Base-by-base conservation (phyloP, 2,888 invertebrate species). In the Brachypterus glaber region DNA sequence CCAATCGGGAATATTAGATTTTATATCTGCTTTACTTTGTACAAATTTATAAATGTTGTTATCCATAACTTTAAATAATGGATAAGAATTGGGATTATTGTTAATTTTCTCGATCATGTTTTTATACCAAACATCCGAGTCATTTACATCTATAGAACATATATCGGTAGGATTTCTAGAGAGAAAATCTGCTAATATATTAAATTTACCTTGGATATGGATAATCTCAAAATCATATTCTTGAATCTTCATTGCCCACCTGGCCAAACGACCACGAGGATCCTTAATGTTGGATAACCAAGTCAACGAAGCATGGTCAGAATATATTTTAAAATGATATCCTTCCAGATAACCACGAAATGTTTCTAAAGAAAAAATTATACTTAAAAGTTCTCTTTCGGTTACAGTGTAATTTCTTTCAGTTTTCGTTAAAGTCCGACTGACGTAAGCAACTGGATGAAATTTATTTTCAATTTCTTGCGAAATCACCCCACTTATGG, bases 401-500 rank as follows among this genome's bases (percentile, higher is more conserved):
- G 45, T 38, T 2, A 47, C 45, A 1, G 37, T 31, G 25, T 47
- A 51, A 17, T 49, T 50, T 37, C 33, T 29, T 25, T 52, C 49
- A 2, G 42, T 40, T 35, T 50, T 45, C n/a, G 45, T 33, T 3
- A 48, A 34, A 13, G 37, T 42, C 7, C 49, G 30, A 39, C 46
- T 49, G 2, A 41, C 41, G 29, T 49, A 53, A 7, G 46, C 44
- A 4, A 53, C 29, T 2, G 49, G 49, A 26, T 50, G 50, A 15
- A 36, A 7, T 12, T 35, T 12, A 21, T 40, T 21, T 16, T 43
- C 42, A n/a, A n/a, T n/a, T n/a, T n/a, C n/a, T n/a, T 21, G 21
- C 5, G 9, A 5, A 5, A 7, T 21, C 21, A 21, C 5, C 5
- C 5, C 9, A 5, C 21, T 21, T 5, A 7, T 7, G 21, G 7